Percentiles rank a stretch among this genome's conserved stretches.
Conservation (phyloP, 2,113 vertebrate genomes). For the Ahaetulla prasina region DNA sequence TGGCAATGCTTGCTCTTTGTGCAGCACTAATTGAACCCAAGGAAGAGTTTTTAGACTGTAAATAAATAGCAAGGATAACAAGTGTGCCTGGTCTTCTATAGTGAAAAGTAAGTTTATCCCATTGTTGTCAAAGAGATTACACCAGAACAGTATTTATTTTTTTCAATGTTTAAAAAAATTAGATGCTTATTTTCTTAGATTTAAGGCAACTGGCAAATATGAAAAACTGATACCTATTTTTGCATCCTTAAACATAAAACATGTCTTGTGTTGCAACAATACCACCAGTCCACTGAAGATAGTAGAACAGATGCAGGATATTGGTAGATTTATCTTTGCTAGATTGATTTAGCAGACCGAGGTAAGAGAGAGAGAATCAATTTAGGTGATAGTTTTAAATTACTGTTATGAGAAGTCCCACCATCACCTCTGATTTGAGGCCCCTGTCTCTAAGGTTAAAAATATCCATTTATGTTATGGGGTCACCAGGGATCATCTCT, state of each 20-base stretch:
- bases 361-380: background rate
- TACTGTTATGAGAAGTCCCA: background rate
- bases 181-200: background rate
- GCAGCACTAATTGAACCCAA: background rate
- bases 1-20: background rate
- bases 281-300: background rate
- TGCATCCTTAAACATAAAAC: background rate
- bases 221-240: background rate
- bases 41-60: background rate
- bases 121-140: background rate
- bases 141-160: background rate
- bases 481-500: background rate
- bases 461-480: background rate
- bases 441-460: background rate
- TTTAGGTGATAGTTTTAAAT: background rate
- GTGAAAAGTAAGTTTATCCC: background rate
- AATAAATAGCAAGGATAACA: background rate
- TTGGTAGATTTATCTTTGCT: background rate
- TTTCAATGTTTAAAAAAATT: background rate
- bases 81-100: background rate
- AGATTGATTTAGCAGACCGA: background rate
- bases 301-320: background rate
- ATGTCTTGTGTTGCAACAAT: background rate
- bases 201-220: rapidly evolving
- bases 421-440: background rate